These are phyloP conservation scores for Neolamprologus toae DNA, from an alignment of 2,113 vertebrate genomes.

Conservation along the genomic window DNA sequence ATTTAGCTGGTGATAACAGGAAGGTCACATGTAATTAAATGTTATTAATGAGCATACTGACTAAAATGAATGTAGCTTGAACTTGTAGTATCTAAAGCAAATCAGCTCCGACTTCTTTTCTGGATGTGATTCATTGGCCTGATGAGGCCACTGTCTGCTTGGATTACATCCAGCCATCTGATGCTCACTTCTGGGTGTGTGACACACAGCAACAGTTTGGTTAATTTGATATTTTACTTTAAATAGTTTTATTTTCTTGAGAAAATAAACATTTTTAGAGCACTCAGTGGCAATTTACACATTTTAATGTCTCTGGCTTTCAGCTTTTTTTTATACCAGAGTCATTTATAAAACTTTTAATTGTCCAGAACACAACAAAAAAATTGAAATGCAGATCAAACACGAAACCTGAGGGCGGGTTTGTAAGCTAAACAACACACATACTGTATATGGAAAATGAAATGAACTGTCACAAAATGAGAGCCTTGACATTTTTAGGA, in stretches of 20 bases:
- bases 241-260: background rate
- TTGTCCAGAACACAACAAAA: background rate
- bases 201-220: background rate
- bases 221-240: background rate
- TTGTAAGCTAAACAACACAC: background rate
- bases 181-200: background rate
- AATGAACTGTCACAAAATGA: background rate
- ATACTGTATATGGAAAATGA: background rate
- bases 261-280: background rate
- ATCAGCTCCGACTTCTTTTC: background rate
- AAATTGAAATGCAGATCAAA: background rate
- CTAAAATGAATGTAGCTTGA: constrained; percentile 48
- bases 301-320: background rate
- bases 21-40: constrained; percentile 63
- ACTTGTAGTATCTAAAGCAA: constrained; percentile 8
- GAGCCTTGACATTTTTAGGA: background rate
- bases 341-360: background rate
- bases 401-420: background rate
- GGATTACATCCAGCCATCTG: background rate
- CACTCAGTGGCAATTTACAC: background rate
- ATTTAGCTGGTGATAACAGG: constrained; percentile 62
- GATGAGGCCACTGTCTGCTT: constrained; percentile 19
- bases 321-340: background rate
- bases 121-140: background rate
- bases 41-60: constrained; percentile 60